A percentile compares a stretch with the other conserved stretches of the same genome.
phyloP scores from a whole-genome alignment of 2,113 vertebrate genomes.

The Arothron firmamentum region DNA sequence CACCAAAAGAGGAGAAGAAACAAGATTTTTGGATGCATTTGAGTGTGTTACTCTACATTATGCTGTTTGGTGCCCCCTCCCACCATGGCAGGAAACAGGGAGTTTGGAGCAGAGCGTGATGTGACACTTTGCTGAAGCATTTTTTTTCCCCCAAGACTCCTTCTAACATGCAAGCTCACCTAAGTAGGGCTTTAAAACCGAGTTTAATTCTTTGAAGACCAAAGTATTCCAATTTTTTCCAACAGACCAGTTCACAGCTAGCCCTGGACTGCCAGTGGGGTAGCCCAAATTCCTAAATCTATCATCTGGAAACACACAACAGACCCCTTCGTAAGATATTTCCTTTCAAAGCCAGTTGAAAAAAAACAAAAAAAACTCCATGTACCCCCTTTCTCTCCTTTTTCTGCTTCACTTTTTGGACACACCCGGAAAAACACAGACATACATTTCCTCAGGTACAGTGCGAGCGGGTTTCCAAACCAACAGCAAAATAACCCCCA shows the following conservation, averaged over 20 bases:
- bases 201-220: constrained; percentile 99
- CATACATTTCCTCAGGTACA: constrained; percentile 87
- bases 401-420: constrained; percentile 56
- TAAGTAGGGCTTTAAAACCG: constrained; percentile 96
- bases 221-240: constrained; percentile 97
- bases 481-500: constrained; percentile 81
- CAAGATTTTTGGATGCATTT: constrained; percentile 65
- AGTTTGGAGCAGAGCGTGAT: constrained; percentile 71
- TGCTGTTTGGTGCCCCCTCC: constrained; percentile 46
- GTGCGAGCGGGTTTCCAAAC: constrained; percentile 77
- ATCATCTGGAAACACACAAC: constrained; percentile 99
- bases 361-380: constrained; percentile 75
- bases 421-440: constrained; percentile 76
- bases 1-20: constrained; percentile 49
- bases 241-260: constrained; percentile 99
- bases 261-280: constrained; percentile 94
- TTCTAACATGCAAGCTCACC: constrained; percentile 92
- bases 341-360: constrained; percentile 79
- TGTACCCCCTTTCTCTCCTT: constrained; percentile 44
- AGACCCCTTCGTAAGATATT: constrained; percentile 87
- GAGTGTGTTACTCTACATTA: constrained; percentile 60
- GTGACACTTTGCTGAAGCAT: constrained; percentile 80
- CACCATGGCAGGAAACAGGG: constrained; percentile 48
- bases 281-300: constrained; percentile 99
- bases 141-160: constrained; percentile 80